phyloP scores from a whole-genome alignment of 2,888 invertebrate species.

The Lochmaea crataegi region DNA sequence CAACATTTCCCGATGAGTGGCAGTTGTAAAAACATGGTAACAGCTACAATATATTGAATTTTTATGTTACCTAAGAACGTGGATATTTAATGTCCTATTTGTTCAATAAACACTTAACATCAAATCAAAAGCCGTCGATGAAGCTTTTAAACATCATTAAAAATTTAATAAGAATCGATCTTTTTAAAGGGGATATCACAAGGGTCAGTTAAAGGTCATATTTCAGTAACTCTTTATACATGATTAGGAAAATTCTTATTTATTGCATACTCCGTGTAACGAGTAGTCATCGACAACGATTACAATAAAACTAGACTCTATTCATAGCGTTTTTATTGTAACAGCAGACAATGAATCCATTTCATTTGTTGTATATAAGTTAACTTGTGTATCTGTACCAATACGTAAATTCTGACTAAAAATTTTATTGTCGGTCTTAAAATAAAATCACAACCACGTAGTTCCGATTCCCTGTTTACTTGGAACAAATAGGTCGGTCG shows the following conservation, averaged over 20 bases:
- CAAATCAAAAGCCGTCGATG: not conserved
- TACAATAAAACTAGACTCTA: slow-evolving; percentile 32
- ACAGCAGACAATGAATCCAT: slow-evolving; percentile 29
- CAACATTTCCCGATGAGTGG: slow-evolving; percentile 25
- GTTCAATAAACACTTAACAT: not conserved
- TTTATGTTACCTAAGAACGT: not conserved
- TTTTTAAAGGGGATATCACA: not conserved
- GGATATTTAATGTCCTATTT: not conserved
- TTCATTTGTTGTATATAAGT: not conserved
- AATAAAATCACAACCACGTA: slow-evolving; percentile 17
- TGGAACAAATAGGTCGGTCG: slow-evolving; percentile 3
- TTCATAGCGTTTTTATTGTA: slow-evolving; percentile 40
- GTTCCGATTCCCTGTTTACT: not conserved
- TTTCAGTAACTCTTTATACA: not conserved
- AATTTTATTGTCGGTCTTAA: slow-evolving; percentile 15
- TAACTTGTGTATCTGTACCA: not conserved
- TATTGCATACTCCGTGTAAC: not conserved
- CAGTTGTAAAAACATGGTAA: slow-evolving; percentile 10
- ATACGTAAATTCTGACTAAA: slow-evolving; percentile 4
- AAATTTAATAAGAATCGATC: not conserved
- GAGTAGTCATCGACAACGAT: not conserved
- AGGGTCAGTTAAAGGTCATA: not conserved
- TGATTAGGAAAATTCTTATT: slow-evolving; percentile 13
- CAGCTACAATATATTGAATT: not conserved
- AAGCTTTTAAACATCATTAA: not conserved